A percentile compares a stretch with the other conserved stretches of the same genome.
phyloP scores from a whole-genome alignment of 2,797 vertebrate species.

The Spondyliosoma cantharus region DNA sequence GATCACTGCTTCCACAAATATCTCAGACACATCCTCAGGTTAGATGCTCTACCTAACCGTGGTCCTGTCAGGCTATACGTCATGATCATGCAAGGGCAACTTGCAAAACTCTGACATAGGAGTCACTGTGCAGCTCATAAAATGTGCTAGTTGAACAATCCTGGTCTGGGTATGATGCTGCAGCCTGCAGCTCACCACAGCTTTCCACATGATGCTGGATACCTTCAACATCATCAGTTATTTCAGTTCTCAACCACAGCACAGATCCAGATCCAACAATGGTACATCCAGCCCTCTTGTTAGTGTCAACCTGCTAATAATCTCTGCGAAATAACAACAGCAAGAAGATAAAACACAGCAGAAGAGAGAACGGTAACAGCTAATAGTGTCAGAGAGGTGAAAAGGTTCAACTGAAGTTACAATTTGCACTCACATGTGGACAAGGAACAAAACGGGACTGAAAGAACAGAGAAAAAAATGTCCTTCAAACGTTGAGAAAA shows the following conservation, averaged over 20 bases:
- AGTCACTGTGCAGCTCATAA: not conserved
- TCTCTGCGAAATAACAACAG: constrained; percentile 33
- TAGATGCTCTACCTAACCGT: not conserved
- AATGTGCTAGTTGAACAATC: not conserved
- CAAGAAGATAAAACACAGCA: constrained; percentile 39
- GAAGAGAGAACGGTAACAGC: constrained; percentile 35
- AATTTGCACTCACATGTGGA: constrained; percentile 22
- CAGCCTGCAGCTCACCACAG: constrained; percentile 18
- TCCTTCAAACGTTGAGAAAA: constrained; percentile 34
- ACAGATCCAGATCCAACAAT: constrained; percentile 7
- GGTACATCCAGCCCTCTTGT: constrained; percentile 6
- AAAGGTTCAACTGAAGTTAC: constrained; percentile 32
- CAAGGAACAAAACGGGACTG: constrained; percentile 32
- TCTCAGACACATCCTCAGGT: constrained; percentile 12
- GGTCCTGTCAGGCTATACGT: not conserved
- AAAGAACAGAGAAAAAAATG: constrained; percentile 29
- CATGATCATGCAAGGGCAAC: not conserved
- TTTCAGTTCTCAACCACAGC: constrained; percentile 7
- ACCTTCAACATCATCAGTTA: not conserved
- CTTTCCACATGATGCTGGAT: not conserved
- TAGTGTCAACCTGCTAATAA: constrained; percentile 10
- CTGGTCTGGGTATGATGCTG: not conserved
- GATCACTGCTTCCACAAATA: not conserved
- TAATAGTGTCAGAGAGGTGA: constrained; percentile 19
- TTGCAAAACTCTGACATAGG: not conserved